A percentile compares a stretch with the other conserved stretches of the same genome.
These are phyloP conservation scores for Sylvilagus bachmani DNA, from an alignment of 2,113 vertebrate genomes.

Conservation along the genomic window DNA sequence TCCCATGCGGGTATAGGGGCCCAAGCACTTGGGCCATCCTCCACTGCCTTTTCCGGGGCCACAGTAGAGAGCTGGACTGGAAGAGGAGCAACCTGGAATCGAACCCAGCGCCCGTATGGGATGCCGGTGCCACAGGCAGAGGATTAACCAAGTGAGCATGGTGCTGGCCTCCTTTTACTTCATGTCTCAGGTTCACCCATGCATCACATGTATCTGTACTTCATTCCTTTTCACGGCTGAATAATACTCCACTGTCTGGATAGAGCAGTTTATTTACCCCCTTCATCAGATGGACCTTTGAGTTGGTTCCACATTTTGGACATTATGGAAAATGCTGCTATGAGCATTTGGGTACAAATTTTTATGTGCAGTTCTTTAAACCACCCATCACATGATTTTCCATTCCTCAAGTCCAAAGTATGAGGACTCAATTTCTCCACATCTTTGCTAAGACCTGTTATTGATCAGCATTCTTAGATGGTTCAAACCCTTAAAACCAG, in stretches of 20 bases:
- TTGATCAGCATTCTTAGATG: conserved; percentile 1
- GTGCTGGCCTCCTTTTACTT: too few species aligned
- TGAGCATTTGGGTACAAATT: not conserved
- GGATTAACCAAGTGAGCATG: too few species aligned
- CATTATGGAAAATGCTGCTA: not conserved
- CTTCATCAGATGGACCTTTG: not conserved
- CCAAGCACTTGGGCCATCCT: too few species aligned
- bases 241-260: not conserved
- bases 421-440: not conserved
- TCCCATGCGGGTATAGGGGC: too few species aligned
- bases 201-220: not conserved
- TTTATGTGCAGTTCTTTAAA: not conserved
- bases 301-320: not conserved
- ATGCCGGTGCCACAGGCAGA: too few species aligned
- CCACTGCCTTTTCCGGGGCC: too few species aligned
- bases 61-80: too few species aligned
- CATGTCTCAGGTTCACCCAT: not conserved
- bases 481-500: conserved; percentile 13
- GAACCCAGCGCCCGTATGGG: too few species aligned
- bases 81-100: too few species aligned
- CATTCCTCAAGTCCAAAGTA: not conserved
- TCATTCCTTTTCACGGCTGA: conserved; percentile 38
- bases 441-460: conserved; percentile 24
- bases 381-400: not conserved
- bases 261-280: not conserved